phyloP scores from a whole-genome alignment of 2,888 invertebrate genomes.

The Chaitophorus viminalis region DNA sequence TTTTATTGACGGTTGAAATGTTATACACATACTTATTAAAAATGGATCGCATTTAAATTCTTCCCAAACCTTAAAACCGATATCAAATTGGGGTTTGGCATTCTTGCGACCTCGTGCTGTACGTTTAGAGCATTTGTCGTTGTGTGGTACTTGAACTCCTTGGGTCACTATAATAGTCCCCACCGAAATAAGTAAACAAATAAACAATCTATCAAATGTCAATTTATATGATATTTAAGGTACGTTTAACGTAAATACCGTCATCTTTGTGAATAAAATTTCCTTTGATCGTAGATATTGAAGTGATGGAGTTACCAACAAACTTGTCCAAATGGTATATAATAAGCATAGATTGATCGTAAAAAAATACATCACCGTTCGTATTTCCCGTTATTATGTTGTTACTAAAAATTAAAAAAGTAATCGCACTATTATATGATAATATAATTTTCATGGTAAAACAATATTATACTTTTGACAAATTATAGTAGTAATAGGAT shows the following conservation, averaged over 20 bases:
- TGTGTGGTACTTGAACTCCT: no score
- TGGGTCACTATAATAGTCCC: no score
- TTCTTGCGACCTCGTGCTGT: neutral
- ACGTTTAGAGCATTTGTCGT: no score
- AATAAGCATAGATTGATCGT: slow-evolving; percentile 22
- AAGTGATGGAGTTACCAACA: slow-evolving; percentile 17
- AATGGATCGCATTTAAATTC: slow-evolving; percentile 27
- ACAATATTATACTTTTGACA: slow-evolving; percentile 25
- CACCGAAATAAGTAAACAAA: no score
- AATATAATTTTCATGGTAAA: no score
- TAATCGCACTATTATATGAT: no score
- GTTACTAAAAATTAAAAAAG: neutral
- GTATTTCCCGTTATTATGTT: slow-evolving; percentile 39
- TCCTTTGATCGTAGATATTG: neutral
- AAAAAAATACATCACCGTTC: slow-evolving; percentile 38
- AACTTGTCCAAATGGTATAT: slow-evolving; percentile 10
- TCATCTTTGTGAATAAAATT: neutral
- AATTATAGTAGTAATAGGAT: slow-evolving; percentile 33
- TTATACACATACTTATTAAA: slow-evolving; percentile 48
- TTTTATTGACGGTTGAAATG: neutral
- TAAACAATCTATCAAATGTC: no score
- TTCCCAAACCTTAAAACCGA: neutral
- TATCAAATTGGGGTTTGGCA: neutral
- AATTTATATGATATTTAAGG: no score
- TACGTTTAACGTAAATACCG: neutral